Evolutionary conservation across 2,113 vertebrate genomes (phyloP).

Genomic region (Poeciliopsis prolifica): DNA sequence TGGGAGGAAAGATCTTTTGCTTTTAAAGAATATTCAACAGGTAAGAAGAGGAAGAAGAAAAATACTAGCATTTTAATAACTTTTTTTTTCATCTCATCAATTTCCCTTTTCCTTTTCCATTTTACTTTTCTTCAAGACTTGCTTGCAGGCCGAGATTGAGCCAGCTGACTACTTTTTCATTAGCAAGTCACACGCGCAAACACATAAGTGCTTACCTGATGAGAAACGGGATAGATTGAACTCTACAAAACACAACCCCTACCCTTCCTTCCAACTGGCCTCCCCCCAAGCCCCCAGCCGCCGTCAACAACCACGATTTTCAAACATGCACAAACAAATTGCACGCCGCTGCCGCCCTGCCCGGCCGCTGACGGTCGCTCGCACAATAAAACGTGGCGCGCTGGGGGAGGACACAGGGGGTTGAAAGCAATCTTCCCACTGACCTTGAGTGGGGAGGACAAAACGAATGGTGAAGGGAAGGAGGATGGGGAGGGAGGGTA

Average conservation of each 20-base stretch:
- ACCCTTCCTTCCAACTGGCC: too few species aligned
- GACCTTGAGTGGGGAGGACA: conserved; percentile 76
- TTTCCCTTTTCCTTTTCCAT: conserved; percentile 38
- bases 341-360: conserved; percentile 29
- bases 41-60: conserved; percentile 4
- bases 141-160: conserved; percentile 39
- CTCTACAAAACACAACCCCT: conserved; percentile 19
- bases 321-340: conserved; percentile 44
- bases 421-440: conserved; percentile 78
- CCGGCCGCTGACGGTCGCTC: conserved; percentile 32
- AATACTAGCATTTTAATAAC: conserved; percentile 26
- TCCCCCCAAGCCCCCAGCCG: rapidly evolving
- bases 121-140: conserved; percentile 22
- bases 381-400: conserved; percentile 60
- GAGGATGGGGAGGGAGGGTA: conserved; percentile 1
- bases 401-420: conserved; percentile 68
- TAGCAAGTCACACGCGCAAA: conserved; percentile 26
- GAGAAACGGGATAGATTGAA: conserved; percentile 45
- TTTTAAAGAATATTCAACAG: conserved; percentile 27
- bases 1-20: conserved; percentile 25
- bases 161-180: conserved; percentile 44
- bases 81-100: conserved; percentile 31
- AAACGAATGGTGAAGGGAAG: conserved; percentile 48
- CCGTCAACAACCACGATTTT: conserved; percentile 14
- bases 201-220: conserved; percentile 39